phyloP scores from a whole-genome alignment of 2,888 invertebrate species.

The Ariolimax columbianus region DNA sequence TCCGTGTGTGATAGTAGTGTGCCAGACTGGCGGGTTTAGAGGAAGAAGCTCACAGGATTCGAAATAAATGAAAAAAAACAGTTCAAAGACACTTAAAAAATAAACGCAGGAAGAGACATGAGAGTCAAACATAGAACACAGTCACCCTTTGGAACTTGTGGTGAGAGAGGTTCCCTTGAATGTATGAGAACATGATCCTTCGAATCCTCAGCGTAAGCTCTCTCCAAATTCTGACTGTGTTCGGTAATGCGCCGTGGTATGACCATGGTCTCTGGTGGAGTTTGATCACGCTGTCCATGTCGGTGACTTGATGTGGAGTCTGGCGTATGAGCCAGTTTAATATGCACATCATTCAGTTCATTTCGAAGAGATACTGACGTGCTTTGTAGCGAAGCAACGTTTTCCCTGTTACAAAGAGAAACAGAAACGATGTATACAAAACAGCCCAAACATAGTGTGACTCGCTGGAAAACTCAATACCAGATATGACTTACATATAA shows the following conservation, averaged over 20 bases:
- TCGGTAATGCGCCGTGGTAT: not conserved
- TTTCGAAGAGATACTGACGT: not conserved
- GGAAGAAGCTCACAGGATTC: too few relatives aligned
- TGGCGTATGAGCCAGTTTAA: not conserved
- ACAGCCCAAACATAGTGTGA: too few relatives aligned
- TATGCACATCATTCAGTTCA: slow-evolving; percentile 29
- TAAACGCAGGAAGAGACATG: too few relatives aligned
- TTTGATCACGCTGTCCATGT: not conserved
- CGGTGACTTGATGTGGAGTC: not conserved
- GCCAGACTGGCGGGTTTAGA: too few relatives aligned
- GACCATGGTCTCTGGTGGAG: not conserved
- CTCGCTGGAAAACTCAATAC: too few relatives aligned
- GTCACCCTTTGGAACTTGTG: slow-evolving; percentile 8
- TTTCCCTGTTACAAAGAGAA: slow-evolving; percentile 5
- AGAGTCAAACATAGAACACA: not conserved
- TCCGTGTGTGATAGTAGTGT: too few relatives aligned
- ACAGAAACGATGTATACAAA: too few relatives aligned
- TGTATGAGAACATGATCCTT: not conserved
- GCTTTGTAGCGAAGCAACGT: slow-evolving; percentile 13
- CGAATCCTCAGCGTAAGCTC: not conserved
- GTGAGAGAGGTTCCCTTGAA: not conserved
- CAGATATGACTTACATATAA: too few relatives aligned
- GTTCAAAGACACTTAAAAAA: too few relatives aligned
- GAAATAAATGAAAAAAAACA: too few relatives aligned
- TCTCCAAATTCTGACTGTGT: not conserved